phyloP scores from a whole-genome alignment of 1,140 invertebrate species.

The Maconellicoccus hirsutus region DNA sequence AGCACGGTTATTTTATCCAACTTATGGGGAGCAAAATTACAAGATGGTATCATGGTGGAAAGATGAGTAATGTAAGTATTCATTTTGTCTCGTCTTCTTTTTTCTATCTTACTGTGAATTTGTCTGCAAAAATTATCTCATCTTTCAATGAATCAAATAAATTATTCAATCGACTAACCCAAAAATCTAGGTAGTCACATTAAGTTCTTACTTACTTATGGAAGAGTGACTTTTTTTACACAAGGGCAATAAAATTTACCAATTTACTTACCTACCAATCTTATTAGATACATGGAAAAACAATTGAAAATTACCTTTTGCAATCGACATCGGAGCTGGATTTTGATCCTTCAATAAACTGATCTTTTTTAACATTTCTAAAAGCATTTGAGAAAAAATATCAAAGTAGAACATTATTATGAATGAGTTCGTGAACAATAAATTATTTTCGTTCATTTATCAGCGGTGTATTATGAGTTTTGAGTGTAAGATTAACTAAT shows the following conservation, averaged over 20 bases:
- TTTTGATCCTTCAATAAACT: background rate
- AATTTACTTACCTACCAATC: background rate
- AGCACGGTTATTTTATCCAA: constrained; percentile 87
- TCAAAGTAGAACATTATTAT: no score
- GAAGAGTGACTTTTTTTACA: background rate
- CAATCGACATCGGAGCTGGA: background rate
- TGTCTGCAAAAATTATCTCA: constrained; percentile 46
- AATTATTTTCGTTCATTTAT: no score
- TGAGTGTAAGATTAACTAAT: no score
- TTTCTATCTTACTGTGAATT: constrained; percentile 94
- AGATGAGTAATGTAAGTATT: constrained; percentile 88
- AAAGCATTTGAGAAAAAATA: background rate
- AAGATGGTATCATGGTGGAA: constrained; percentile 84
- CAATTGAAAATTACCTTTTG: background rate
- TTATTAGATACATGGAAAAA: no score
- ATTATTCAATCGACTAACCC: no score
- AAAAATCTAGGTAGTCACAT: no score
- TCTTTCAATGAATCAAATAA: no score
- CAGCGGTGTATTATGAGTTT: no score
- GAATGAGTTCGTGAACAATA: no score
- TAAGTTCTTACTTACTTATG: no score
- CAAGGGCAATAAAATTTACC: background rate
- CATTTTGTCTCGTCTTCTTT: constrained; percentile 88
- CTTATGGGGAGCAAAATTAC: constrained; percentile 81
- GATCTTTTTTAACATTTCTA: background rate